phyloP scores from a whole-genome alignment of 2,888 invertebrate genomes.

The Ormyrus rosae region DNA sequence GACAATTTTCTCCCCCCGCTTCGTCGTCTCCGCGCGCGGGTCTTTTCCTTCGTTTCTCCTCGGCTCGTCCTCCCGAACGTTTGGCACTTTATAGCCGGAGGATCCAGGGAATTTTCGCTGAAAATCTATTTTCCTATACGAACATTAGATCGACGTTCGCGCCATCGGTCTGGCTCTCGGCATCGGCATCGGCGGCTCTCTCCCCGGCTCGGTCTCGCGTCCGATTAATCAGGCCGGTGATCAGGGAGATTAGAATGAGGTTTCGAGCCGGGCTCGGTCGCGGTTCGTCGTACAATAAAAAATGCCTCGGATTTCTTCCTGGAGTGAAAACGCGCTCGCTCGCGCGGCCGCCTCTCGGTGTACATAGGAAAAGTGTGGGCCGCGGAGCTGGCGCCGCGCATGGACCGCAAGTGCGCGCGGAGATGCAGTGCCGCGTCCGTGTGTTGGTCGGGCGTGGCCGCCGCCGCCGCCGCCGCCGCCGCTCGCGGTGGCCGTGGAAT shows the following conservation, averaged over 20 bases:
- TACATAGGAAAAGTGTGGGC: slow-evolving; percentile 35
- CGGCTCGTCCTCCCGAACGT: background rate
- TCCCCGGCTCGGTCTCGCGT: slow-evolving; percentile 1
- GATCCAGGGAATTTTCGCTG: background rate
- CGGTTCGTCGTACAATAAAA: slow-evolving; percentile 31
- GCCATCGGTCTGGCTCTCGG: background rate
- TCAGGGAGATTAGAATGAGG: slow-evolving; percentile 35
- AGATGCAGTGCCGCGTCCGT: slow-evolving; percentile 59
- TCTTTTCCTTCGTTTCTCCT: background rate
- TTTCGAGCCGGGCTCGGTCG: slow-evolving; percentile 7
- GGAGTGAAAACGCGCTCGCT: slow-evolving; percentile 51
- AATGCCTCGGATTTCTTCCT: slow-evolving; percentile 49
- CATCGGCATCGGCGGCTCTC: too few relatives aligned
- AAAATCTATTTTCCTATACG: background rate
- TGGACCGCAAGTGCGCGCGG: slow-evolving; percentile 43
- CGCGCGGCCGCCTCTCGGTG: slow-evolving; percentile 3
- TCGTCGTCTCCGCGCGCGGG: too few relatives aligned
- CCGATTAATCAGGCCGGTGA: slow-evolving; percentile 40
- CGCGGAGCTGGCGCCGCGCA: background rate
- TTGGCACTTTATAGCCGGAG: background rate
- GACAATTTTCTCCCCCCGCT: background rate
- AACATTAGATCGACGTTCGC: background rate
- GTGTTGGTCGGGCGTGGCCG: slow-evolving; percentile 75
- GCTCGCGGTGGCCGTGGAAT: slow-evolving; percentile 73
- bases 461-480: slow-evolving; percentile 22